A percentile compares a stretch with the other conserved stretches of the same genome.
phyloP scores from a whole-genome alignment of 1,140 invertebrate genomes.

The Bombus huntii region DNA sequence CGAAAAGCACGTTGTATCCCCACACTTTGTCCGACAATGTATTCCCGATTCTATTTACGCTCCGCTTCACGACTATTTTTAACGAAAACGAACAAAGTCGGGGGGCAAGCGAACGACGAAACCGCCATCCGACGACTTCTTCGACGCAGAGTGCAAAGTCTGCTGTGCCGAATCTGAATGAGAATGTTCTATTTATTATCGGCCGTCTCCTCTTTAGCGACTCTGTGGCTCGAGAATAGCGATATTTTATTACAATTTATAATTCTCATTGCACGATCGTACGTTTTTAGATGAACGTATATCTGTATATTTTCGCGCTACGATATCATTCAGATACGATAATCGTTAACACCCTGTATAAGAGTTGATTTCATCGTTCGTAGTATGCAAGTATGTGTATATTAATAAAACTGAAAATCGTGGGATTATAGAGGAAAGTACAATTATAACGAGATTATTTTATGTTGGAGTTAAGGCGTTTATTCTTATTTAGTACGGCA shows the following conservation, averaged over 20 bases:
- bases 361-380: too few species aligned
- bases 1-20: background rate
- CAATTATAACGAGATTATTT: background rate
- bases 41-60: slow-evolving; percentile 31
- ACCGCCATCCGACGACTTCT: too few species aligned
- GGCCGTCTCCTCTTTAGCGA: too few species aligned
- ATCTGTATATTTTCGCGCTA: too few species aligned
- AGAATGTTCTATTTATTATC: background rate
- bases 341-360: too few species aligned
- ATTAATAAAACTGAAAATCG: background rate
- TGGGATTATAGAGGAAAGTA: background rate
- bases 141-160: background rate
- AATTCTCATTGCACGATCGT: background rate
- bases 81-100: slow-evolving; percentile 21
- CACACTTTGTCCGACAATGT: slow-evolving; percentile 29
- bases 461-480: too few species aligned
- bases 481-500: background rate
- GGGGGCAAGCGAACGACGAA: background rate
- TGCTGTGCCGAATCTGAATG: background rate
- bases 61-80: slow-evolving; percentile 34
- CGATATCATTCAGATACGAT: too few species aligned
- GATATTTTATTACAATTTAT: too few species aligned
- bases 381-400: background rate
- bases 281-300: rapidly evolving
- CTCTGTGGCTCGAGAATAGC: too few species aligned